Conservation (phyloP, 2,113 vertebrate genomes). For the Mystacornis crossleyi region DNA sequence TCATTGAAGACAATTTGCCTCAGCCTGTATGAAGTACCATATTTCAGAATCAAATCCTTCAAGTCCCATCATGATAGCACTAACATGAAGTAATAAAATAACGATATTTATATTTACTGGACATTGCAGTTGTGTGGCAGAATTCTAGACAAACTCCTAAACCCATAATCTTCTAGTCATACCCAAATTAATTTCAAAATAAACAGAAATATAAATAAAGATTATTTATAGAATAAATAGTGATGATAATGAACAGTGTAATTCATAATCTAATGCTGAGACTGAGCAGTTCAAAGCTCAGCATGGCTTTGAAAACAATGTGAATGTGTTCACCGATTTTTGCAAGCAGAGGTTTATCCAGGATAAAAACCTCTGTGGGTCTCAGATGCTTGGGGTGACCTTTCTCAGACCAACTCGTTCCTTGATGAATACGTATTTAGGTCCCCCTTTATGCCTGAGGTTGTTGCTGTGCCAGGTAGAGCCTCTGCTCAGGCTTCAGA, state of each 20-base stretch:
- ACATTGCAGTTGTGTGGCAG: not conserved
- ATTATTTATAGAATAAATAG: not conserved
- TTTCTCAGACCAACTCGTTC: not conserved
- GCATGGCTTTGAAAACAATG: not conserved
- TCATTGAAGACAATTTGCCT: not conserved
- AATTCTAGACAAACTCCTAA: not conserved
- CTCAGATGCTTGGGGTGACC: not conserved
- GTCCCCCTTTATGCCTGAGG: not conserved
- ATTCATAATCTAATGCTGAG: not conserved
- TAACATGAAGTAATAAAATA: not conserved
- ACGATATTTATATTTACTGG: not conserved
- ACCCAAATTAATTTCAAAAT: not conserved
- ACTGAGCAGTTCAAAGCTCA: not conserved
- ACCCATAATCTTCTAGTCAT: not conserved
- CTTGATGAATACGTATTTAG: rapidly evolving
- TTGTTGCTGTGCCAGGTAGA: not conserved
- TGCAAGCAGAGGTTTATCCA: not conserved
- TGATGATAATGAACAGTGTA: not conserved
- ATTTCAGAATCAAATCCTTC: not conserved
- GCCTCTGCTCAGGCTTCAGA: not conserved
- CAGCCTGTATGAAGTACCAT: not conserved
- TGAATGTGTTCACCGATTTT: not conserved
- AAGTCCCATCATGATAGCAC: not conserved
- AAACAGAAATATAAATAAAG: not conserved
- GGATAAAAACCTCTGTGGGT: not conserved